phyloP scores from a whole-genome alignment of 2,113 vertebrate genomes.

The Rhodinocichla rosea region DNA sequence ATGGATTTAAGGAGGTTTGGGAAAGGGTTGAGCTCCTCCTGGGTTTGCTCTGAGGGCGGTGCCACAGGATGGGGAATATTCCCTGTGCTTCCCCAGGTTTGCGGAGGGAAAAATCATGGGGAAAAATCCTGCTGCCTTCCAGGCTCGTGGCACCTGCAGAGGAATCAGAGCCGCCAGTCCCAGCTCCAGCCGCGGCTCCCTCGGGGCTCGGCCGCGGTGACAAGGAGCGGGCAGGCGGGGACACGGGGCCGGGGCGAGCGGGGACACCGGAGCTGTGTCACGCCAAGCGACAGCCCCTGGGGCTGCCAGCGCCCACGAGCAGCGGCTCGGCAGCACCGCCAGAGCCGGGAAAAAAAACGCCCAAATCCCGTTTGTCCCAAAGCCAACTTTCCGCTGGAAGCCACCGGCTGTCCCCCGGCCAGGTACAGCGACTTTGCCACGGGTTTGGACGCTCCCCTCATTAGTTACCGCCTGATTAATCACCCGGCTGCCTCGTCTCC shows the following conservation, averaged over 20 bases:
- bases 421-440: background rate
- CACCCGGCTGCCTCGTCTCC: background rate
- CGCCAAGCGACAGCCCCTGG: background rate
- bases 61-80: fast-evolving
- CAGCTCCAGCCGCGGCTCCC: background rate
- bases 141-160: background rate
- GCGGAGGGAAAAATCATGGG: fast-evolving
- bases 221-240: background rate
- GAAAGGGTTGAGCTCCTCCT: background rate
- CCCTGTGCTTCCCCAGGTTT: background rate
- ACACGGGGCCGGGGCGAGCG: background rate
- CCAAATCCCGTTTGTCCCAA: background rate
- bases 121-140: background rate
- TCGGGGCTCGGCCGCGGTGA: background rate
- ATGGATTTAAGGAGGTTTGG: background rate
- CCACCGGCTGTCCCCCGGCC: background rate
- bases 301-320: background rate
- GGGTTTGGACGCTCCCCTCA: fast-evolving
- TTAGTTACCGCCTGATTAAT: background rate
- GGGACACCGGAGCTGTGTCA: background rate
- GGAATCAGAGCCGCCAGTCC: background rate
- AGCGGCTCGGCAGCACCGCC: background rate
- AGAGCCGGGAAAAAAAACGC: background rate
- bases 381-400: background rate
- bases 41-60: fast-evolving